phyloP scores from a whole-genome alignment of 2,113 vertebrate genomes.

The Neomonachus schauinslandi region DNA sequence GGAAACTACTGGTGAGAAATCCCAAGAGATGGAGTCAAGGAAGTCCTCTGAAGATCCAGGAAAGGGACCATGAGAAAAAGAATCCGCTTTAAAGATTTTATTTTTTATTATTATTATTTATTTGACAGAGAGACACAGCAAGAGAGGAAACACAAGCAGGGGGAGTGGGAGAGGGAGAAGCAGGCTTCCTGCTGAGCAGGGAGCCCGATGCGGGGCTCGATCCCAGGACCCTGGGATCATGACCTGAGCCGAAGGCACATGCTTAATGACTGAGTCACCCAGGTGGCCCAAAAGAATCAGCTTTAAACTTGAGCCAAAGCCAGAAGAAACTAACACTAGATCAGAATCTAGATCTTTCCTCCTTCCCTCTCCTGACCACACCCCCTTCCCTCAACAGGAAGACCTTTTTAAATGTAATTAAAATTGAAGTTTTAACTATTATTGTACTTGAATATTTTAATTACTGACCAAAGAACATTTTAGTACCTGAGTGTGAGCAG shows the following conservation, averaged over 20 bases:
- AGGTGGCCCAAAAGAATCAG: not conserved
- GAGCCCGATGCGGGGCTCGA: too few relatives aligned
- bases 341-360: not conserved
- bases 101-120: too few relatives aligned
- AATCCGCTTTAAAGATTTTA: not conserved
- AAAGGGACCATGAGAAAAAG: not conserved
- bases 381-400: not conserved
- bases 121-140: too few relatives aligned
- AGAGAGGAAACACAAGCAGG: too few relatives aligned
- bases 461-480: not conserved
- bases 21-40: not conserved
- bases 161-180: too few relatives aligned
- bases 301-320: not conserved
- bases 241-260: too few relatives aligned
- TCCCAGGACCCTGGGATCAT: too few relatives aligned
- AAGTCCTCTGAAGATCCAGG: not conserved
- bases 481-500: not conserved
- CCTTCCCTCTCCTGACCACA: not conserved
- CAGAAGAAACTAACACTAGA: not conserved
- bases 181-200: too few relatives aligned
- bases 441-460: not conserved
- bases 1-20: not conserved
- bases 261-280: too few relatives aligned
- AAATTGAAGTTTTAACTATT: not conserved
- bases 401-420: not conserved